Evolutionary conservation across 2,888 invertebrate species (phyloP).

Genomic region (Drosophila kokeensis): DNA sequence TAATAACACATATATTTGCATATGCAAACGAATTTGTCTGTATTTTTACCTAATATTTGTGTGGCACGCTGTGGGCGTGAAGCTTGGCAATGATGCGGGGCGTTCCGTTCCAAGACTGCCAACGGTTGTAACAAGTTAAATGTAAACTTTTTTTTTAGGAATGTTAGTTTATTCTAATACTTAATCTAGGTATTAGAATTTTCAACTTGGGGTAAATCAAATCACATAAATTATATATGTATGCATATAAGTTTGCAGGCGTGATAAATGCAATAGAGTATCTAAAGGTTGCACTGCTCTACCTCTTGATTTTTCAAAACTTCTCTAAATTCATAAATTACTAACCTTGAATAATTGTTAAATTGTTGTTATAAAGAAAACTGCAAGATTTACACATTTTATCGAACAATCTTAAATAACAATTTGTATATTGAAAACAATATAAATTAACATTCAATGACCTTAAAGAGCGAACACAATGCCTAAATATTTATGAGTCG

Average conservation of each 20-base stretch:
- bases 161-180: neutral
- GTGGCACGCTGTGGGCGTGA: constrained; percentile 16
- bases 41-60: constrained; percentile 12
- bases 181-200: neutral
- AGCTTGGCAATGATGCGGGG: neutral
- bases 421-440: neutral
- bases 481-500: neutral
- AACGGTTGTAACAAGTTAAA: constrained; percentile 37
- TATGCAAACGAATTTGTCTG: constrained; percentile 7
- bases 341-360: neutral
- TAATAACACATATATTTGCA: constrained; percentile 5
- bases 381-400: neutral
- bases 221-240: neutral
- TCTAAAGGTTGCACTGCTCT: neutral
- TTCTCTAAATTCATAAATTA: neutral
- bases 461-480: neutral
- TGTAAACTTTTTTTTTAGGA: constrained; percentile 17
- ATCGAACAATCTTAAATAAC: neutral
- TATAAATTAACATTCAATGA: neutral
- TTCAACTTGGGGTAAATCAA: neutral
- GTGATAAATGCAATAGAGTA: neutral
- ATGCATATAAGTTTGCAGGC: neutral
- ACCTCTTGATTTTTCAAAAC: neutral
- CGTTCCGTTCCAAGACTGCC: constrained; percentile 6
- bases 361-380: neutral